Evolutionary conservation across 2,113 vertebrate genomes (phyloP).

Genomic region (Gambusia holbrooki): DNA sequence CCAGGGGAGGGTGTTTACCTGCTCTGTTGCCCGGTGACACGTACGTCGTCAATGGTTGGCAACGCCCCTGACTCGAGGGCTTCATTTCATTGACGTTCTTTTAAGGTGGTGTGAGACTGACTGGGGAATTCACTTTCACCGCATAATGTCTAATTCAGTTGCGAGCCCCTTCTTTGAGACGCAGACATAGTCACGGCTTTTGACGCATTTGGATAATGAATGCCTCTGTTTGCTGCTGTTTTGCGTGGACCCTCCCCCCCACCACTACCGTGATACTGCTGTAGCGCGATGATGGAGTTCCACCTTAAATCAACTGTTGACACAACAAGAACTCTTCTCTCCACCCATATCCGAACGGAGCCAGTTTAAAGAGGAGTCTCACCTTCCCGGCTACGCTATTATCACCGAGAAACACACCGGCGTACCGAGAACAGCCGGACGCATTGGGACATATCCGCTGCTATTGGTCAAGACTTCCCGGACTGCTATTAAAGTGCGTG

Average conservation of each 20-base stretch:
- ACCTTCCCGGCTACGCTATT: slow-evolving; percentile 49
- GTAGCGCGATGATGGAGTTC: slow-evolving; percentile 6
- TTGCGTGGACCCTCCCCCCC: slow-evolving; percentile 24
- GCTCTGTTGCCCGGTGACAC: slow-evolving; percentile 72
- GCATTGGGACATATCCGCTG: slow-evolving; percentile 21
- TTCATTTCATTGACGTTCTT: slow-evolving; percentile 42
- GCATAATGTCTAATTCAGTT: neutral
- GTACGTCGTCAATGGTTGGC: slow-evolving; percentile 68
- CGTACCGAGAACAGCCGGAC: slow-evolving; percentile 4
- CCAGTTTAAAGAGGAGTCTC: slow-evolving; percentile 66
- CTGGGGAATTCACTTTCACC: neutral
- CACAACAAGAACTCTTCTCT: slow-evolving; percentile 64
- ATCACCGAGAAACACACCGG: slow-evolving; percentile 33
- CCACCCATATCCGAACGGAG: slow-evolving; percentile 71
- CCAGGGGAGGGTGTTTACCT: slow-evolving; percentile 76
- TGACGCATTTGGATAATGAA: neutral
- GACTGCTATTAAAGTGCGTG: neutral
- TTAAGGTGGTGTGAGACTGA: slow-evolving; percentile 72
- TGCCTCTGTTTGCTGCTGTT: slow-evolving; percentile 3
- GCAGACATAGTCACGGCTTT: neutral
- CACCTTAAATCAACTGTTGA: slow-evolving; percentile 81
- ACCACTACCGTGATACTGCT: neutral
- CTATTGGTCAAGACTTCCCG: slow-evolving; percentile 35
- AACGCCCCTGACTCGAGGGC: slow-evolving; percentile 55
- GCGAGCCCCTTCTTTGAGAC: too few relatives aligned